Evolutionary conservation across 1,140 invertebrate species (phyloP).

Genomic region (Rhopalosiphum padi): DNA sequence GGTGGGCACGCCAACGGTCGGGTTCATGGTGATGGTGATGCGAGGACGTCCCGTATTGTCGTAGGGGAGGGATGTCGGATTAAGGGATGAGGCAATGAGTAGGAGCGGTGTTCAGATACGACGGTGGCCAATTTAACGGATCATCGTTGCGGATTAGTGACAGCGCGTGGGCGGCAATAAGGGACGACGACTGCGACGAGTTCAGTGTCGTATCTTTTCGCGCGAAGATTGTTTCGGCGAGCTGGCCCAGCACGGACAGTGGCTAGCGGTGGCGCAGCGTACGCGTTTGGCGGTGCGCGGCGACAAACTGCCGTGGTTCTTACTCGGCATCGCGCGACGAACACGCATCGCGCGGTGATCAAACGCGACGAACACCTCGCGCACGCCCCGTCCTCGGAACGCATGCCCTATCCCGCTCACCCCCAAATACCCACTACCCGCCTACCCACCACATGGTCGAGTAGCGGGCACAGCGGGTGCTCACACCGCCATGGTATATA

Average conservation of each 20-base stretch:
- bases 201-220: background rate
- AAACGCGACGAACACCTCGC: constrained; percentile 22
- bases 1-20: background rate
- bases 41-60: background rate
- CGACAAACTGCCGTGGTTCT: constrained; percentile 26
- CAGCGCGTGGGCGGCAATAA: background rate
- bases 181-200: background rate
- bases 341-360: background rate
- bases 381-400: constrained; percentile 4
- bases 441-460: background rate
- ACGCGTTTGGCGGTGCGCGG: constrained; percentile 37
- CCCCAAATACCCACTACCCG: background rate
- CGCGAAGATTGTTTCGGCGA: background rate
- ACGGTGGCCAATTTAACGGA: background rate
- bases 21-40: background rate
- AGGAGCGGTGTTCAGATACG: too few species aligned
- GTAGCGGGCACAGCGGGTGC: background rate
- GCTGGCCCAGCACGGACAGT: too few species aligned
- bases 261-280: background rate
- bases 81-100: background rate
- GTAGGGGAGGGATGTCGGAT: background rate
- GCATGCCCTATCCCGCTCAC: background rate
- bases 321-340: background rate
- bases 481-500: background rate
- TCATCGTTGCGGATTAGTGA: background rate